phyloP scores from a whole-genome alignment of 2,888 invertebrate genomes.

The Sisyra nigra region DNA sequence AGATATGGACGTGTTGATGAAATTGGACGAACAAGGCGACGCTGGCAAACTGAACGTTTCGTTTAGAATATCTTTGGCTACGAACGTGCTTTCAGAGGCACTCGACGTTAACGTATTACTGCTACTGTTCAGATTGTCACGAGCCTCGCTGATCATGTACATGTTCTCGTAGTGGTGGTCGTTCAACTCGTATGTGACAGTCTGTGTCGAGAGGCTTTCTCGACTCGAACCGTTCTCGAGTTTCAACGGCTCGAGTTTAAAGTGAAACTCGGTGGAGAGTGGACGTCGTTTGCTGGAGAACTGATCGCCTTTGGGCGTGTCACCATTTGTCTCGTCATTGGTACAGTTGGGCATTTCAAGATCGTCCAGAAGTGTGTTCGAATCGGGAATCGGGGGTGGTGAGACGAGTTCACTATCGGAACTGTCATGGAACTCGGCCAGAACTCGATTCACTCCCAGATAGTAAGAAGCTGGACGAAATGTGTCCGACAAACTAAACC shows the following conservation, averaged over 20 bases:
- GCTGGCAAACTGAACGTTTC: background rate
- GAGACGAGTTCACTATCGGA: conserved; percentile 66
- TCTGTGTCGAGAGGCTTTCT: background rate
- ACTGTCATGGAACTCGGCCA: conserved; percentile 56
- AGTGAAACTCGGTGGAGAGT: conserved; percentile 56
- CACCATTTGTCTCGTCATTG: background rate
- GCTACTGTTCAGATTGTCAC: background rate
- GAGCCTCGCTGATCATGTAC: background rate
- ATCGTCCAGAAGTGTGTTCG: conserved; percentile 57
- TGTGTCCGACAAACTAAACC: conserved; percentile 76
- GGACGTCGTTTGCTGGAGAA: conserved; percentile 37
- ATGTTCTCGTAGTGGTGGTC: conserved; percentile 5
- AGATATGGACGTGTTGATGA: conserved; percentile 1
- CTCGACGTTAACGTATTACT: conserved; percentile 5
- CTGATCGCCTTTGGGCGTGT: background rate
- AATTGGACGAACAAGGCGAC: conserved; percentile 1
- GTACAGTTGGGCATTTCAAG: conserved; percentile 33
- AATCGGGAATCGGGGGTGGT: conserved; percentile 57
- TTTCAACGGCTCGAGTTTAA: conserved; percentile 42
- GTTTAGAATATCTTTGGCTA: conserved; percentile 1
- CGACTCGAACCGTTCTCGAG: background rate
- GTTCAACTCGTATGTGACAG: background rate
- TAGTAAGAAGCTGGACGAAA: conserved; percentile 82
- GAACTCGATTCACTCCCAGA: conserved; percentile 48
- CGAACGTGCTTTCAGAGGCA: conserved; percentile 2